Base-by-base conservation (phyloP, 2,797 vertebrate genomes). In the Varecia variegata region DNA sequence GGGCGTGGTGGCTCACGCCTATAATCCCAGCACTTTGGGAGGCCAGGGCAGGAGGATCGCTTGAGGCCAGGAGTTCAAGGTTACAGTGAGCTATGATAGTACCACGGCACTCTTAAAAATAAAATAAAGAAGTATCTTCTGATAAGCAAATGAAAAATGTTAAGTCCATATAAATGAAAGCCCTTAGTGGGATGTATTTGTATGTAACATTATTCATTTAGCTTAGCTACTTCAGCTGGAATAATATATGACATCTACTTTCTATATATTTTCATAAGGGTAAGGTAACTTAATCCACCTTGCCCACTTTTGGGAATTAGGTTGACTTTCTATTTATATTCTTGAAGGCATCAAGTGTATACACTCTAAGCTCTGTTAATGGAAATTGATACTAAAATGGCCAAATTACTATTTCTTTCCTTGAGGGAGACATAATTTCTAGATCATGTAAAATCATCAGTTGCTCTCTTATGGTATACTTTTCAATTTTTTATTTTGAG, bases 271-370 rank as follows among this genome's bases (percentile, higher is more conserved):
- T 94, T 95, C 32, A 7, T 88, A 71, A 89, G 50, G 68, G 38
- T 86, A 89, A 92, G 17, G 6, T 91, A 86, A 88, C 25, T 90
- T 90, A 73, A 50, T 81, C n/a, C 10, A 58, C 40, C 23, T 81
- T 91, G 67, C 32, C 62, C 56, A 50, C 21, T 92, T 10, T 79
- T 94, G 10, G 85, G 54, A 90, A 52, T 86, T 94, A 95, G n/a
- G 21, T 40, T 92, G 67, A 76, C 35, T 90, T 10, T 56, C 17
- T 54, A 60, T 93, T 56, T 60, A 30, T 38, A 38, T 87, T 52
- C 9, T 81, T 50, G 54, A 83, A 73, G 35, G 14, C 20, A 86
- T 95, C 62, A 73, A 21, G 40, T 89, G 8, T 50, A 8, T 47
- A 25, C 43, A 70, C 3, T 43, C 62, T 40, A 88, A 86, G n/a